phyloP scores from a whole-genome alignment of 2,113 vertebrate species.

The Fulmarus glacialis region DNA sequence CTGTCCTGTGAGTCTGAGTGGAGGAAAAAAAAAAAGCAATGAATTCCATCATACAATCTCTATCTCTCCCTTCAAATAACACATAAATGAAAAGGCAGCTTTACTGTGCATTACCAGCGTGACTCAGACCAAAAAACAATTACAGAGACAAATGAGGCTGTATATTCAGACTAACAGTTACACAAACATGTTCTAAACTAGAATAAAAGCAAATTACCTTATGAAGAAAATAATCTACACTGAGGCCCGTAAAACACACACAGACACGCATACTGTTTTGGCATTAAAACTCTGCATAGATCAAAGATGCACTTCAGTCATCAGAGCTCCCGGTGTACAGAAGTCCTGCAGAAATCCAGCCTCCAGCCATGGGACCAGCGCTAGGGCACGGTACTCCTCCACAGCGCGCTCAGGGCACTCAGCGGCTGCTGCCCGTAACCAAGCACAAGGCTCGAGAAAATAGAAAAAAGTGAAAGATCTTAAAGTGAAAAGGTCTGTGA shows the following conservation, averaged over 20 bases:
- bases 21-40: not conserved
- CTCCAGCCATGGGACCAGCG: not conserved
- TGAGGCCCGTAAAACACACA: not conserved
- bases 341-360: conserved; percentile 41
- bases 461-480: conserved; percentile 20
- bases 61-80: not conserved
- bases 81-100: not conserved
- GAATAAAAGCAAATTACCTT: not conserved
- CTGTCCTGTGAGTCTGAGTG: not conserved
- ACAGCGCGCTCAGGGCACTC: not conserved
- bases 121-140: not conserved
- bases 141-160: not conserved
- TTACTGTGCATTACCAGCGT: not conserved
- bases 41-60: not conserved
- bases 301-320: conserved; percentile 54
- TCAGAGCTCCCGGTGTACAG: not conserved
- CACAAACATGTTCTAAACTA: not conserved
- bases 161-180: not conserved
- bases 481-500: conserved; percentile 1
- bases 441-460: conserved; percentile 13
- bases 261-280: conserved; percentile 15
- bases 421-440: not conserved
- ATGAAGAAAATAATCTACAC: not conserved
- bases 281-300: conserved; percentile 72
- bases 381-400: not conserved